Conservation (phyloP, 1,140 invertebrate species). For the Brachionus rotundiformis region DNA sequence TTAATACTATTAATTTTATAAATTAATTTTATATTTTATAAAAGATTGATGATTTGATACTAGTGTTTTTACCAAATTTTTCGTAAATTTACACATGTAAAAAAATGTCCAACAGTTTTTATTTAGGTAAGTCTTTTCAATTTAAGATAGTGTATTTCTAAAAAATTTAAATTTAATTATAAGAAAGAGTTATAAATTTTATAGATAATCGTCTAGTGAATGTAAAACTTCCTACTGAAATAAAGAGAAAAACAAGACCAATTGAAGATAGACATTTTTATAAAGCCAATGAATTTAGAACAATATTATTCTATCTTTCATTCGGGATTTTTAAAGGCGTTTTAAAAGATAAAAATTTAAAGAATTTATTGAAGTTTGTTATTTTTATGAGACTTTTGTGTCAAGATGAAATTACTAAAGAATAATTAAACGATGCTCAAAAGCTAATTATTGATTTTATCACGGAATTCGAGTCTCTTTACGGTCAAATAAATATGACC, state of each 20-base stretch:
- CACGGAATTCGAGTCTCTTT: not conserved
- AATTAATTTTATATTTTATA: too few relatives aligned
- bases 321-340: not conserved
- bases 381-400: not conserved
- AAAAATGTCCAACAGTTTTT: not conserved
- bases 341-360: not conserved
- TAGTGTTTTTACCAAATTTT: too few relatives aligned
- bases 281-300: not conserved
- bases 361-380: not conserved
- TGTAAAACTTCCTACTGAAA: not conserved
- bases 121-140: not conserved
- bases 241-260: not conserved
- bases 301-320: not conserved
- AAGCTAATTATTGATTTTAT: not conserved
- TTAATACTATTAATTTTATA: too few relatives aligned
- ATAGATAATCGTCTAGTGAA: not conserved
- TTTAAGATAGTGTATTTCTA: not conserved
- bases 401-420: not conserved
- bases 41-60: too few relatives aligned
- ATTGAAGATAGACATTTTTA: not conserved
- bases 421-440: not conserved
- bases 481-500: not conserved
- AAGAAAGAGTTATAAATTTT: not conserved
- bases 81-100: too few relatives aligned
- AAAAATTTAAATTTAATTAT: not conserved